Percentiles rank a stretch among this genome's conserved stretches.
Conservation (phyloP, 1,140 invertebrate genomes). For the Coelopa frigida region DNA sequence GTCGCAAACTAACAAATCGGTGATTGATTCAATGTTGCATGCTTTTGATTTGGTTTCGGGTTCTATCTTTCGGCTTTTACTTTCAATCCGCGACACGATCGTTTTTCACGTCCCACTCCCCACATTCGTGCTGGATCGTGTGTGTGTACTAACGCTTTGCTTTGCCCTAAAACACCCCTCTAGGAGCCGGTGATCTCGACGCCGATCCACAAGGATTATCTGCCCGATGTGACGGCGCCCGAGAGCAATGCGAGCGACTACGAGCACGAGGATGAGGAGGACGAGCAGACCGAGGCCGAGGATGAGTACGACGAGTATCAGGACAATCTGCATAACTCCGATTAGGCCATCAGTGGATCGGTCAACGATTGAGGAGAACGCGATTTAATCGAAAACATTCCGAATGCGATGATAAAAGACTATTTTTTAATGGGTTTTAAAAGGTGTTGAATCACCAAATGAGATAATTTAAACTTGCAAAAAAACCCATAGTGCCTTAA, state of each 20-base stretch:
- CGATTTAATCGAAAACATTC: too few relatives aligned
- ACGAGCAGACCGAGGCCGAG: constrained; percentile 40
- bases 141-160: constrained; percentile 1
- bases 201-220: constrained; percentile 44
- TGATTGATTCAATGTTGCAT: not conserved
- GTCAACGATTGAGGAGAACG: too few relatives aligned
- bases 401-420: too few relatives aligned
- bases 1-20: not conserved
- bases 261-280: constrained; percentile 43
- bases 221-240: constrained; percentile 42
- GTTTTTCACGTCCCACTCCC: not conserved
- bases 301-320: constrained; percentile 46
- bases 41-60: too few relatives aligned
- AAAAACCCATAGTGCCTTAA: too few relatives aligned
- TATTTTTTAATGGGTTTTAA: too few relatives aligned
- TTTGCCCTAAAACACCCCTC: constrained; percentile 13
- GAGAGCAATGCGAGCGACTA: constrained; percentile 43
- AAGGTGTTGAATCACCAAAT: too few relatives aligned
- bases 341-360: constrained; percentile 36
- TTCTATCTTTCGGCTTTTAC: too few relatives aligned
- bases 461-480: too few relatives aligned
- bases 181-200: constrained; percentile 44
- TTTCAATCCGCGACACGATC: too few relatives aligned
- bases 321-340: constrained; percentile 44
- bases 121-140: too few relatives aligned